phyloP scores from a whole-genome alignment of 2,888 invertebrate genomes.

The Blera fallax region DNA sequence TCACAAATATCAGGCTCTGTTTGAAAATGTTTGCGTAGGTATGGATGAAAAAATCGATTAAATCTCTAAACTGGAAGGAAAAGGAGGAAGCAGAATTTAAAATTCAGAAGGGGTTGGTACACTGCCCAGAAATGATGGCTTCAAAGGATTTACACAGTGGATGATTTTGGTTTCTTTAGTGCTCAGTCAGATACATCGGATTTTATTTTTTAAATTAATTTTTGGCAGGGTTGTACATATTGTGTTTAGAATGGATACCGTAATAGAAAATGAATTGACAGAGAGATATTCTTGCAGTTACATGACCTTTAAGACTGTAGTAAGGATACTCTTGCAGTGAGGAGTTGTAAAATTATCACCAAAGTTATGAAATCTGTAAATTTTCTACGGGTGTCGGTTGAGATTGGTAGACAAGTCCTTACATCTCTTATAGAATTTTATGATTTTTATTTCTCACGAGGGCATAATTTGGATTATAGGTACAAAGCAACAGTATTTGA shows the following conservation, averaged over 20 bases:
- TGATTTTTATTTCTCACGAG: too few species aligned
- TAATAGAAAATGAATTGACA: background rate
- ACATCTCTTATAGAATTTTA: too few species aligned
- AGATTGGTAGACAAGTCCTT: too few species aligned
- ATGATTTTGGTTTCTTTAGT: background rate
- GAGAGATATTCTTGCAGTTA: background rate
- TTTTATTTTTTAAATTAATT: background rate
- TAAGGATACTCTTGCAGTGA: background rate
- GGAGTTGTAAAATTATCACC: too few species aligned
- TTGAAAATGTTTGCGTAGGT: background rate
- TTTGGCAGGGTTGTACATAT: background rate
- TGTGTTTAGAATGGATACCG: background rate
- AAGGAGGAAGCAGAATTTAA: background rate
- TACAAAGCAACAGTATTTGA: too few species aligned
- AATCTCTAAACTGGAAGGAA: background rate
- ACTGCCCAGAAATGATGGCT: constrained; percentile 15
- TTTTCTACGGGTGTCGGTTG: too few species aligned
- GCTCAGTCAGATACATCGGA: background rate
- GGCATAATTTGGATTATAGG: too few species aligned
- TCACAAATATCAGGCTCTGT: background rate
- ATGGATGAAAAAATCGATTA: constrained; percentile 16
- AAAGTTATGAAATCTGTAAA: too few species aligned
- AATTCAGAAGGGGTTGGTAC: background rate
- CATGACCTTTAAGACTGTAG: background rate
- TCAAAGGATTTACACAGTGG: background rate